phyloP scores from a whole-genome alignment of 2,797 vertebrate genomes.

The Notoglanidium macrostoma region DNA sequence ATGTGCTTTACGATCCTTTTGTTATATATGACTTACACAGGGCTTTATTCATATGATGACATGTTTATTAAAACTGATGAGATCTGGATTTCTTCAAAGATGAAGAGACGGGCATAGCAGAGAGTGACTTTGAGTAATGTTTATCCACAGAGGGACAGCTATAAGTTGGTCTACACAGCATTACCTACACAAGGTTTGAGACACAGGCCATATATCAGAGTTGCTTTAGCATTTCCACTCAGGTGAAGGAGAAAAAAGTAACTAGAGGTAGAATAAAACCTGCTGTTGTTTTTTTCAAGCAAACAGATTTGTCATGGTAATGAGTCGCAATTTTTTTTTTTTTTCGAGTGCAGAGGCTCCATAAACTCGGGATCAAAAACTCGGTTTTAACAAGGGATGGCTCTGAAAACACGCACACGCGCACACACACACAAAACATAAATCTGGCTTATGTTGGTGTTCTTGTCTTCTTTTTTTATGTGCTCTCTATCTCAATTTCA shows the following conservation, averaged over 20 bases:
- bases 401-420: constrained; percentile 16
- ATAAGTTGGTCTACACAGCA: constrained; percentile 42
- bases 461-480: constrained; percentile 8
- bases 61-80: constrained; percentile 38
- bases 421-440: background rate
- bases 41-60: constrained; percentile 20
- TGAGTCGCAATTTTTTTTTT: constrained; percentile 30
- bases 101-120: constrained; percentile 32
- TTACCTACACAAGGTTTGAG: constrained; percentile 36
- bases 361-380: constrained; percentile 34
- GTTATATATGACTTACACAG: constrained; percentile 3
- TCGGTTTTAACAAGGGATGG: constrained; percentile 20
- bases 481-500: constrained; percentile 17
- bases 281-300: background rate
- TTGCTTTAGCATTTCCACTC: constrained; percentile 9
- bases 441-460: constrained; percentile 18
- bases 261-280: constrained; percentile 15
- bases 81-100: constrained; percentile 36
- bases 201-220: constrained; percentile 22
- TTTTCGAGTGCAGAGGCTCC: constrained; percentile 5
- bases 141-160: constrained; percentile 39
- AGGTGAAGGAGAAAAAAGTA: background rate
- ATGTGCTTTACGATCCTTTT: background rate
- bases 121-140: constrained; percentile 56
- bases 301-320: constrained; percentile 42